Evolutionary conservation across 2,888 invertebrate species (phyloP).

Genomic region (Trisateles emortualis): DNA sequence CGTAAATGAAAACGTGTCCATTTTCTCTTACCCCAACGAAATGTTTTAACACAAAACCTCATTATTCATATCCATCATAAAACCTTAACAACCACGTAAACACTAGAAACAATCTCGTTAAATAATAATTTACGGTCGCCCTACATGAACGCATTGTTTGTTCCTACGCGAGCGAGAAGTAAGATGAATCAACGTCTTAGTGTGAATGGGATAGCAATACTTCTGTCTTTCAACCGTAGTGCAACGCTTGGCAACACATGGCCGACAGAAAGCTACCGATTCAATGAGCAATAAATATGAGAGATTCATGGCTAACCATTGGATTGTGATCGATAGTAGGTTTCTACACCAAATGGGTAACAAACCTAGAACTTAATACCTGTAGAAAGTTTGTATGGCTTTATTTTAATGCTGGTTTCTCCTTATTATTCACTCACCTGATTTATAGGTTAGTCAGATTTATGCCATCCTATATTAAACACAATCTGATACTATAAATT

Average conservation of each 20-base stretch:
- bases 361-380: background rate
- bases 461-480: no score
- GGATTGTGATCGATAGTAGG: constrained; percentile 9
- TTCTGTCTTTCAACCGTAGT: constrained; percentile 1
- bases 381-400: constrained; percentile 2
- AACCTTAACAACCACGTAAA: background rate
- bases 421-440: background rate
- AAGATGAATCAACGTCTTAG: background rate
- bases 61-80: background rate
- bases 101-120: background rate
- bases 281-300: constrained; percentile 2
- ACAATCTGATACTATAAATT: no score
- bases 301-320: background rate
- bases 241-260: constrained; percentile 30
- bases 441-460: background rate
- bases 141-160: constrained; percentile 30
- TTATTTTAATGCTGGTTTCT: background rate
- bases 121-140: constrained; percentile 25
- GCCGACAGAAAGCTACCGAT: constrained; percentile 4
- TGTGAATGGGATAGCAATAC: constrained; percentile 5
- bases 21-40: no score
- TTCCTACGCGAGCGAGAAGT: constrained; percentile 20
- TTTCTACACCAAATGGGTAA: constrained; percentile 4
- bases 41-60: background rate
- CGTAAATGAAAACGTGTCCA: no score